Percentiles rank a stretch among this genome's conserved stretches.
phyloP scores from a whole-genome alignment of 2,888 invertebrate genomes.

The Tetrapedia diversipes region DNA sequence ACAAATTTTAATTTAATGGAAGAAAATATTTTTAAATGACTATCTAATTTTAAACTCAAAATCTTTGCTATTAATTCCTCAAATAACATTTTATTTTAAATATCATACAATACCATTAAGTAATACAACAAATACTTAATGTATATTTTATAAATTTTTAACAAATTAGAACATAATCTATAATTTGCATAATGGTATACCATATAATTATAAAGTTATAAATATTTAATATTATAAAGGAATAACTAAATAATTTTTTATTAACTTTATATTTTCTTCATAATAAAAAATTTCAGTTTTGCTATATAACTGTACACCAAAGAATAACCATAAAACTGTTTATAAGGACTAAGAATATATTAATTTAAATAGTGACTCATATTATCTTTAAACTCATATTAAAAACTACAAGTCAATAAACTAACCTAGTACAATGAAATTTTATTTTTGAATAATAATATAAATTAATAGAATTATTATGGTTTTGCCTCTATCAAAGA shows the following conservation, averaged over 20 bases:
- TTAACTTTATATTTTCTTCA: background rate
- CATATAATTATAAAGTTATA: no score
- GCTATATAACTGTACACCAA: no score
- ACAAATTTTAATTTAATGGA: no score
- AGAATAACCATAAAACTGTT: no score
- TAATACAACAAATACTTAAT: no score
- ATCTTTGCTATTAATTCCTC: no score
- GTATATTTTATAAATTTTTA: background rate
- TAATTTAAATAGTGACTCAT: no score
- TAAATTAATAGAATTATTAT: background rate
- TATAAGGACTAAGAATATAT: no score
- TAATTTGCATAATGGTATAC: background rate
- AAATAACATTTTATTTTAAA: no score
- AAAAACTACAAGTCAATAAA: constrained; percentile 13
- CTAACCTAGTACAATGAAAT: constrained; percentile 25
- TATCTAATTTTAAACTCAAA: no score
- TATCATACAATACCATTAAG: no score
- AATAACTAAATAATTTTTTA: background rate
- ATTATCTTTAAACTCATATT: constrained; percentile 5
- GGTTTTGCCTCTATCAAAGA: background rate
- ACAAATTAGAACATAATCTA: background rate
- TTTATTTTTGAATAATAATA: background rate
- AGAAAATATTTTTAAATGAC: no score
- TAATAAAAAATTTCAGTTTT: background rate
- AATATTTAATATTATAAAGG: background rate